phyloP scores from a whole-genome alignment of 2,113 vertebrate species.

The Prietella phreatophila region DNA sequence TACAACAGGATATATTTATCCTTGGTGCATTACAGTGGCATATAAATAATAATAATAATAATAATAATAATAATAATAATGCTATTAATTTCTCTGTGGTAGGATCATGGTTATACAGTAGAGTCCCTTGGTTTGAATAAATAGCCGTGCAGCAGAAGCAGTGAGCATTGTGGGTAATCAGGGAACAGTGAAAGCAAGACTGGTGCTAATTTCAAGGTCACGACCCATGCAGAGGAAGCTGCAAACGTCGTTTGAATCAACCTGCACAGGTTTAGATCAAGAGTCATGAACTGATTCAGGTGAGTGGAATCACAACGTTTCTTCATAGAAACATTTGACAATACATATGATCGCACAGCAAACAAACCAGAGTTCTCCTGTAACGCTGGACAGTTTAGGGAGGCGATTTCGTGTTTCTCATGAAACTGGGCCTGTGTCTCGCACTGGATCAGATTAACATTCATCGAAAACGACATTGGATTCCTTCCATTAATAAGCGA shows the following conservation, averaged over 20 bases:
- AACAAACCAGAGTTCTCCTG: background rate
- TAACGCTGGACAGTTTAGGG: background rate
- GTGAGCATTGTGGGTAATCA: slow-evolving; percentile 36
- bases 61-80: background rate
- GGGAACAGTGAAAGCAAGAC: slow-evolving; percentile 33
- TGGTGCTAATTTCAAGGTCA: slow-evolving; percentile 47
- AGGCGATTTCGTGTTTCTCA: background rate
- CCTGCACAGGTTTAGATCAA: background rate
- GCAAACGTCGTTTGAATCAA: background rate
- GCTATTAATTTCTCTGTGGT: no score
- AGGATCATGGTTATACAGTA: background rate
- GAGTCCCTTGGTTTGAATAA: background rate
- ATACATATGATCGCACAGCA: background rate
- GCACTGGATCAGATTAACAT: background rate
- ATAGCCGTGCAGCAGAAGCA: background rate
- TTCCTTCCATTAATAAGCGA: slow-evolving; percentile 14
- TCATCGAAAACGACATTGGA: background rate
- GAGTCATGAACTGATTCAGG: background rate
- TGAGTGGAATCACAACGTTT: background rate
- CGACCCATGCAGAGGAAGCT: slow-evolving; percentile 53
- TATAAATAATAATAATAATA: background rate
- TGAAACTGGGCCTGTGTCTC: background rate
- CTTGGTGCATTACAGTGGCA: background rate
- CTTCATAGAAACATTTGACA: background rate
- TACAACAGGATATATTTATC: background rate